Evolutionary conservation across 2,888 invertebrate genomes (phyloP), one percentile per base, ranked within the genome.

Genomic region (Lithophane socia): DNA sequence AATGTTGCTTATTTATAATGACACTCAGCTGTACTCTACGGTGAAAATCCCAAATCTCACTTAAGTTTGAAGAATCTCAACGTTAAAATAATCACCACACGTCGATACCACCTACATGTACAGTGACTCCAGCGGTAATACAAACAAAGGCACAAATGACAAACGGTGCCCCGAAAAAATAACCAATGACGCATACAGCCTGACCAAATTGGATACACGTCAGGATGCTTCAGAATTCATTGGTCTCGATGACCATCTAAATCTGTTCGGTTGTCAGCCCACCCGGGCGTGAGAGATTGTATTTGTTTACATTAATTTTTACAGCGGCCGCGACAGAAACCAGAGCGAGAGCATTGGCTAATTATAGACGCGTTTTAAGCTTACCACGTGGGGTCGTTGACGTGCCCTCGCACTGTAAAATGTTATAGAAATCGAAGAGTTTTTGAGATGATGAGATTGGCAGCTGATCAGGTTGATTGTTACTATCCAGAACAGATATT

Each of bases 251-350:
- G 85, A 84, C 80, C 88, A 86, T 89, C 87, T 85, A 73, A 92
- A 92, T 88, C 84, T 77, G 86, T 86, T 73, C 86, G 92, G 90
- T 82, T 92, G 88, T 89, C 87, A 92, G 96, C 89, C 96, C 96
- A 96, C 96, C 96, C 96, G 92, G 90, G 94, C 94, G 95, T 95
- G 95, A 92, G 95, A 95, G 93, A 91, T 89, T 88, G 91, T 94
- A 92, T 95, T 95, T 96, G 96, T 96, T 96, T 96, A 96, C 94
- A 85, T 95, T 92, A 95, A 94, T 96, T 96, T 96, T 96, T 96
- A 96, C 95, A 95, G 95, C 96, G 91, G 94, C 95, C 96, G 91
- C 96, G 96, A 96, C 96, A 96, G 90, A 94, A 96, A 95, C 96
- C 96, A 96, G 96, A 96, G 92, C 95, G 93, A 94, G 95, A 93